Conservation (phyloP, 2,888 invertebrate species). For the Camponotus fellah region DNA sequence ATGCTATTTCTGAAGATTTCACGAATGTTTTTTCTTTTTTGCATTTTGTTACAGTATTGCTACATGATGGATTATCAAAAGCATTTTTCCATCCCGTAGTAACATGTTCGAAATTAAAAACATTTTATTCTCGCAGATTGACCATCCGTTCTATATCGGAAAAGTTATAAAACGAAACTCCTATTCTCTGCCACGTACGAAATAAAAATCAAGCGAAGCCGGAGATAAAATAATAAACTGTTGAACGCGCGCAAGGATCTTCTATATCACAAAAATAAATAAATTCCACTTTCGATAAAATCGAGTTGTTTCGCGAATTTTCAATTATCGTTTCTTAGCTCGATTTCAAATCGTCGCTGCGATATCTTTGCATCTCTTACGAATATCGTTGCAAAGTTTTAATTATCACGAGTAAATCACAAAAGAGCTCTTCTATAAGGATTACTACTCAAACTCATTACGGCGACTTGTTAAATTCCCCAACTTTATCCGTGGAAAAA, state of each 20-base stretch:
- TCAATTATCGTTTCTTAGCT: conserved; percentile 18
- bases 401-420: neutral
- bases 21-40: neutral
- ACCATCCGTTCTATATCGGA: conserved; percentile 43
- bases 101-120: conserved; percentile 54
- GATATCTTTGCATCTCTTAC: neutral
- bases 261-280: conserved; percentile 39
- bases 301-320: conserved; percentile 46
- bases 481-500: conserved; percentile 10
- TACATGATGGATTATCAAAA: conserved; percentile 32
- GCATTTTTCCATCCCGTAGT: conserved; percentile 43
- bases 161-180: conserved; percentile 53
- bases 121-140: conserved; percentile 46
- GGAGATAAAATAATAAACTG: conserved; percentile 47
- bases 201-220: conserved; percentile 48
- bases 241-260: conserved; percentile 36
- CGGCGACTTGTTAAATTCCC: neutral
- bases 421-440: neutral
- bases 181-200: conserved; percentile 44
- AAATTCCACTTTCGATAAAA: conserved; percentile 38
- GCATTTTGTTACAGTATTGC: neutral
- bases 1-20: neutral
- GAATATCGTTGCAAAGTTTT: neutral
- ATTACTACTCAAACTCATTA: neutral
- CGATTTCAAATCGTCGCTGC: neutral